Percentiles rank a stretch among this genome's conserved stretches.
Evolutionary conservation across 2,888 invertebrate genomes (phyloP).

Genomic region (Lithosia quadra): DNA sequence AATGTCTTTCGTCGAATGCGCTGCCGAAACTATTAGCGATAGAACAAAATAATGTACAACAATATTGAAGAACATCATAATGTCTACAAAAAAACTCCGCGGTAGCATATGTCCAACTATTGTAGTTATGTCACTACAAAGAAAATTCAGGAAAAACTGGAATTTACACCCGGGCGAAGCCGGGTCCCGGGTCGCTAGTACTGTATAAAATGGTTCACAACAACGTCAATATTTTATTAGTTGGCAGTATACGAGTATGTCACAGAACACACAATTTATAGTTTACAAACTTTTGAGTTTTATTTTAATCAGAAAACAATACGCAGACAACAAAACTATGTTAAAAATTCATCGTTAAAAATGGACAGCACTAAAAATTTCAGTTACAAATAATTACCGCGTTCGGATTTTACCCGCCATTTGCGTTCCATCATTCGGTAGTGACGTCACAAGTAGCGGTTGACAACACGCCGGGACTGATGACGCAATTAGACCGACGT

Average conservation of each 20-base stretch:
- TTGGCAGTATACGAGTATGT: neutral
- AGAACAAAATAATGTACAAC: too few relatives aligned
- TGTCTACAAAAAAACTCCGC: too few relatives aligned
- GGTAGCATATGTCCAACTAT: too few relatives aligned
- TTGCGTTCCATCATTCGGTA: slow-evolving; percentile 44
- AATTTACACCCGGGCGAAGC: too few relatives aligned
- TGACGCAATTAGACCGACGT: slow-evolving; percentile 50
- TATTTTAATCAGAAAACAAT: slow-evolving; percentile 17
- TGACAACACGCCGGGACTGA: slow-evolving; percentile 48
- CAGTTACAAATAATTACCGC: slow-evolving; percentile 36
- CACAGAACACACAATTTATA: neutral
- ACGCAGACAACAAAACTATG: slow-evolving; percentile 12
- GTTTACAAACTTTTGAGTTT: neutral
- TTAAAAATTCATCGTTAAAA: slow-evolving; percentile 30
- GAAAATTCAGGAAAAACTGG: too few relatives aligned
- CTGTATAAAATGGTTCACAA: neutral
- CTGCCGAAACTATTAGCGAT: too few relatives aligned
- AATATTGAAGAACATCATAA: too few relatives aligned
- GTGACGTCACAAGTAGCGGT: slow-evolving; percentile 46
- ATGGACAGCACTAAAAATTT: slow-evolving; percentile 31
- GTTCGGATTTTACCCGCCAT: slow-evolving; percentile 44
- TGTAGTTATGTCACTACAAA: too few relatives aligned
- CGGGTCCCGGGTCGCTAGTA: too few relatives aligned
- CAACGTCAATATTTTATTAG: neutral
- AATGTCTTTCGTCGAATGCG: too few relatives aligned